Conservation (phyloP, 2,888 invertebrate species). For the Acanthopleura granulata region DNA sequence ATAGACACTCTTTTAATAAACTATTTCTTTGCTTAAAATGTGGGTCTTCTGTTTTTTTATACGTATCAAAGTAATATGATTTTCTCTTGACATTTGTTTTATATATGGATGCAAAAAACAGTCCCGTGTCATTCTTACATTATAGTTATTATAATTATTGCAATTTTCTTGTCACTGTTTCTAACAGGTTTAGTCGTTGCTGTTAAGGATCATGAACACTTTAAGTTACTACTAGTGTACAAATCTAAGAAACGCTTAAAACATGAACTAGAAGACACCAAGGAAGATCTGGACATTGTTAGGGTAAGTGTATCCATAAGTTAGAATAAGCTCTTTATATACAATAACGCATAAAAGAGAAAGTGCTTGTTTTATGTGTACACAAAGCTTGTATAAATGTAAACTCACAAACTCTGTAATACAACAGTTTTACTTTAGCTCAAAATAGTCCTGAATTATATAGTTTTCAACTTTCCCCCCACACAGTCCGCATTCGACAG, state of each 20-base stretch:
- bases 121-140: too few species aligned
- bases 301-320: not conserved
- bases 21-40: too few species aligned
- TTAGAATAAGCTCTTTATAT: too few species aligned
- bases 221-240: not conserved
- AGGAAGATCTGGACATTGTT: not conserved
- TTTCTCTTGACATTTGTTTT: not conserved
- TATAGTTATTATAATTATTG: not conserved
- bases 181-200: slow-evolving; percentile 12
- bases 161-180: not conserved
- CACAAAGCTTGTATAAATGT: too few species aligned
- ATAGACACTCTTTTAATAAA: too few species aligned
- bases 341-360: too few species aligned
- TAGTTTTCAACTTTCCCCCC: too few species aligned
- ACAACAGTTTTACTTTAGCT: too few species aligned
- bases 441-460: too few species aligned
- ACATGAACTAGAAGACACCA: not conserved
- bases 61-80: not conserved
- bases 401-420: too few species aligned
- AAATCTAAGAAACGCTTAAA: not conserved
- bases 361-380: too few species aligned
- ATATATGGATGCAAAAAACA: not conserved
- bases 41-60: not conserved
- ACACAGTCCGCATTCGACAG: too few species aligned
- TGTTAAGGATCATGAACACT: slow-evolving; percentile 7